Conservation (phyloP, 2,888 invertebrate genomes). For the Keiferia lycopersicella region DNA sequence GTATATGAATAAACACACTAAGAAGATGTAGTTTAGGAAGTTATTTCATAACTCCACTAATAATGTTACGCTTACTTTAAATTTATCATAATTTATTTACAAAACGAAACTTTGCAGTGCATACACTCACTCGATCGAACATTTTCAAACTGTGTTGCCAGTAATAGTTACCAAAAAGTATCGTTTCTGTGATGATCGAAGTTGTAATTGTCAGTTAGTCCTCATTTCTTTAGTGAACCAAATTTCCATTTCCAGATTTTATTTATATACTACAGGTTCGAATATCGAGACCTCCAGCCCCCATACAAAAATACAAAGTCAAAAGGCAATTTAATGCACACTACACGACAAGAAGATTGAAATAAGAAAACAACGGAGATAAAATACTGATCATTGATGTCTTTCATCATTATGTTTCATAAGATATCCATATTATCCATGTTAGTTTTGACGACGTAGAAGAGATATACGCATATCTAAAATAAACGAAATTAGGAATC, state of each 20-base stretch:
- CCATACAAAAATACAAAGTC: too few species aligned
- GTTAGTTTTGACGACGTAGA: background rate
- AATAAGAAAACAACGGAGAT: too few species aligned
- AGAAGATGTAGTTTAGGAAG: conserved; percentile 13
- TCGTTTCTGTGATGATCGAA: too few species aligned
- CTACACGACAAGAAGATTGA: too few species aligned
- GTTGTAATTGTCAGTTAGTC: too few species aligned
- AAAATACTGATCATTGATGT: too few species aligned
- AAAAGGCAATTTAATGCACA: too few species aligned
- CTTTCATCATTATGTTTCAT: background rate
- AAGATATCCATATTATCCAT: too few species aligned
- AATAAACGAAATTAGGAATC: background rate
- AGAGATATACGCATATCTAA: background rate
- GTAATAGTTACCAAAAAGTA: background rate
- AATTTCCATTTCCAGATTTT: too few species aligned
- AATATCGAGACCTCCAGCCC: too few species aligned
- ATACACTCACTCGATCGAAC: conserved; percentile 30
- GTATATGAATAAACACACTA: background rate
- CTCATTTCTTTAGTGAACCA: too few species aligned
- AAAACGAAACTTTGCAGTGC: conserved; percentile 14
- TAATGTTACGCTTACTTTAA: conserved; percentile 20
- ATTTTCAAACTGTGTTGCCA: background rate
- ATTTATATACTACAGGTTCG: too few species aligned
- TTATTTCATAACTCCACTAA: conserved; percentile 29
- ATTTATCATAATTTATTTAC: conserved; percentile 26